Conservation (phyloP, 2,888 invertebrate species). For the Rhimphoctona megacephalus region DNA sequence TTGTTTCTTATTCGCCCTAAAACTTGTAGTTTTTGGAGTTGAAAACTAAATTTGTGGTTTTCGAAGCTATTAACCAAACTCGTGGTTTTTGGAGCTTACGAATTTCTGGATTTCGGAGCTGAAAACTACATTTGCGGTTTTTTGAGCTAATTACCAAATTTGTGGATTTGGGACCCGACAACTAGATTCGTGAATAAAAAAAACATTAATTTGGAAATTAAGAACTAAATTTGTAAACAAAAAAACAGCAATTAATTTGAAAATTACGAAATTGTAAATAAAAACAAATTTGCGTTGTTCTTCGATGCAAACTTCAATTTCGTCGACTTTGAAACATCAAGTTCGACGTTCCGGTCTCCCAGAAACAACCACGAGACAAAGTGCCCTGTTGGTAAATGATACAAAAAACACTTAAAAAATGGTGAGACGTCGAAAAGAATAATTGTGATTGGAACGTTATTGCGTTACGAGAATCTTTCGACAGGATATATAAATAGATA, state of each 20-base stretch:
- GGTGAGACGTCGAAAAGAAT: conserved; percentile 26
- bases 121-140: background rate
- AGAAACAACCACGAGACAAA: background rate
- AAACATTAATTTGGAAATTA: background rate
- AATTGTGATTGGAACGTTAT: conserved; percentile 19
- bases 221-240: background rate
- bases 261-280: background rate
- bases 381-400: background rate
- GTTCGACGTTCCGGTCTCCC: background rate
- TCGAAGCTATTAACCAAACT: too few relatives aligned
- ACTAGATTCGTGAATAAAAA: background rate
- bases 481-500: conserved; percentile 23
- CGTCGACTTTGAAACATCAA: background rate
- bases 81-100: too few relatives aligned
- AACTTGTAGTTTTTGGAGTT: background rate
- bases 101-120: too few relatives aligned
- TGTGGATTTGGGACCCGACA: too few relatives aligned
- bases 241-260: background rate
- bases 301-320: background rate
- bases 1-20: too few relatives aligned
- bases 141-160: background rate
- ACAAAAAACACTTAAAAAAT: conserved; percentile 13
- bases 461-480: conserved; percentile 38
- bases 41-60: too few relatives aligned
- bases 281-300: background rate